Evolutionary conservation across 2,113 vertebrate species (phyloP).

Genomic region (Forbesichthys papilliferus): DNA sequence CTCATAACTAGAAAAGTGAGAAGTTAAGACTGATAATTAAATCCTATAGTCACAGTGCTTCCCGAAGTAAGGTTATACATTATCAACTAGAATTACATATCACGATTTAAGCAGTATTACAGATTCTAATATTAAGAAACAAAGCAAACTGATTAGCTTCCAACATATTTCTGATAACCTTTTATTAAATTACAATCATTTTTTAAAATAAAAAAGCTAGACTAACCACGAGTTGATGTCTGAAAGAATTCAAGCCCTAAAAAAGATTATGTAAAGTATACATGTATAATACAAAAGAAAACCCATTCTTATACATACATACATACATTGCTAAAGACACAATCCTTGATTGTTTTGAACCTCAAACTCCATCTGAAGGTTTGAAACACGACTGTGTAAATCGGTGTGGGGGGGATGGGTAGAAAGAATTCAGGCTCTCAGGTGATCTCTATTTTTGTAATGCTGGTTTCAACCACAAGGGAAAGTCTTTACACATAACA

Average conservation of each 20-base stretch:
- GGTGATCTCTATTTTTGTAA: too few relatives aligned
- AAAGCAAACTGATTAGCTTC: not conserved
- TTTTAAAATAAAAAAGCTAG: constrained; percentile 34
- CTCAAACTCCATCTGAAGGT: too few relatives aligned
- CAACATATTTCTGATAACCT: constrained; percentile 14
- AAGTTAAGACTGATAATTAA: not conserved
- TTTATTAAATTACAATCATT: constrained; percentile 72
- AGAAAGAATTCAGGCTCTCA: too few relatives aligned
- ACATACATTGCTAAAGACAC: too few relatives aligned
- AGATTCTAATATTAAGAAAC: not conserved
- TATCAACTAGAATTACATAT: not conserved
- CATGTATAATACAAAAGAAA: too few relatives aligned
- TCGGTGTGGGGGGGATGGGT: too few relatives aligned
- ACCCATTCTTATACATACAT: too few relatives aligned
- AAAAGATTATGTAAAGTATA: too few relatives aligned
- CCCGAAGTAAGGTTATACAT: not conserved
- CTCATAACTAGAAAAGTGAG: not conserved
- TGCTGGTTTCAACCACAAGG: too few relatives aligned
- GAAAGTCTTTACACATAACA: too few relatives aligned
- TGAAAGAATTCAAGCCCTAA: constrained; percentile 29
- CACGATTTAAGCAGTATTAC: constrained; percentile 17
- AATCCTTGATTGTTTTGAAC: too few relatives aligned
- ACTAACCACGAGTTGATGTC: constrained; percentile 42
- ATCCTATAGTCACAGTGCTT: not conserved
- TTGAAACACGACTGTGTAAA: too few relatives aligned